Conservation (phyloP, 2,797 vertebrate species). For the Acanthis flammea region DNA sequence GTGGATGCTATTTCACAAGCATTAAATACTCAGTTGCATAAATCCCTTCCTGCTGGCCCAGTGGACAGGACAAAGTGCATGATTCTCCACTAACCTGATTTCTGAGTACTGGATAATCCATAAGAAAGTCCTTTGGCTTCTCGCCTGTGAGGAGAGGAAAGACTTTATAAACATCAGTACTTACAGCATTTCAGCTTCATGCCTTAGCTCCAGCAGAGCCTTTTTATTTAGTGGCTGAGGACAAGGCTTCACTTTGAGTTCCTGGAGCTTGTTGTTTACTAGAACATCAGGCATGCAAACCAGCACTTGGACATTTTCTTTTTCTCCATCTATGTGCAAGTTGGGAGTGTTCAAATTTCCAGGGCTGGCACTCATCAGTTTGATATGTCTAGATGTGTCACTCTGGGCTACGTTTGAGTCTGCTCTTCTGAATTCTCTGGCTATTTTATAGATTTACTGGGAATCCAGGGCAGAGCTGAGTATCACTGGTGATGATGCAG, state of each 20-base stretch:
- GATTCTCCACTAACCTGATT: slow-evolving; percentile 77
- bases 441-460: neutral
- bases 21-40: neutral
- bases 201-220: neutral
- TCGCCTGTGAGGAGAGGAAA: slow-evolving; percentile 70
- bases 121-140: slow-evolving; percentile 79
- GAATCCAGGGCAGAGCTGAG: neutral
- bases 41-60: neutral
- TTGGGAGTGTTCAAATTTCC: neutral
- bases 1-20: neutral
- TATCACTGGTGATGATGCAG: neutral
- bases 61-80: neutral
- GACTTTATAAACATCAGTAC: neutral
- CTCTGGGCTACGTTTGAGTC: neutral
- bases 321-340: neutral
- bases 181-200: neutral
- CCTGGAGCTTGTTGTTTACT: neutral
- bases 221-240: neutral
- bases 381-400: neutral
- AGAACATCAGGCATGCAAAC: neutral
- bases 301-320: neutral
- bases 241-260: neutral
- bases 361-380: neutral
- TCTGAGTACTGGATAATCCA: slow-evolving; percentile 74
- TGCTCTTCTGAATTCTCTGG: neutral